A percentile compares a stretch with the other conserved stretches of the same genome.
phyloP scores from a whole-genome alignment of 2,113 vertebrate species.

The Parotia lawesii region DNA sequence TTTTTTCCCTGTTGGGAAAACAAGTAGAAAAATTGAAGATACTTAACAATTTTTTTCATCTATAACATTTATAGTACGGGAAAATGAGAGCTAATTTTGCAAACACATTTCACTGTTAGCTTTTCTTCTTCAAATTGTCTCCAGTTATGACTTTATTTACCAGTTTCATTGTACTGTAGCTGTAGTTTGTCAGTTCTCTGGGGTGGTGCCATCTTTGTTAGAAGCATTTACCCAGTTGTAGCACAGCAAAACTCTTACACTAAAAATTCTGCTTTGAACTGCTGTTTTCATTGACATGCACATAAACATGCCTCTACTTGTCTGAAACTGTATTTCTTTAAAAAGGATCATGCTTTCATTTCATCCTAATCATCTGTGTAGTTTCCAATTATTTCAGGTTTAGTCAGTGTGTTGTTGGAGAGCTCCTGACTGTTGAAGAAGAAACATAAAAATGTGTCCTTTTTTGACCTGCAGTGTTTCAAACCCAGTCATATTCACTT shows the following conservation, averaged over 20 bases:
- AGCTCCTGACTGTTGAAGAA: not conserved
- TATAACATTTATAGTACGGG: not conserved
- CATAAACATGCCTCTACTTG: not conserved
- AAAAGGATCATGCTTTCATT: not conserved
- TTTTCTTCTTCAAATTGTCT: not conserved
- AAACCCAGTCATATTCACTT: not conserved
- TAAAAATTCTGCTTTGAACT: not conserved
- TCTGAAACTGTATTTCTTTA: not conserved
- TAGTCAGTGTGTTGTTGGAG: not conserved
- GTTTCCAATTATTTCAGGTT: not conserved
- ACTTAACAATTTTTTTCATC: not conserved
- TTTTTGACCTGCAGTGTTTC: not conserved
- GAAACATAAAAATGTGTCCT: not conserved
- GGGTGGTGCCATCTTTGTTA: not conserved
- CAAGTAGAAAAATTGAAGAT: not conserved
- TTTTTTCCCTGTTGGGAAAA: conserved; percentile 10
- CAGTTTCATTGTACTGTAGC: not conserved
- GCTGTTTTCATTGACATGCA: not conserved
- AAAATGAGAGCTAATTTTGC: not conserved
- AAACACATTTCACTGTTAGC: not conserved
- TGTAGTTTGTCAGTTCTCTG: not conserved
- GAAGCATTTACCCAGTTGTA: not conserved
- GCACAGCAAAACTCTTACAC: not conserved
- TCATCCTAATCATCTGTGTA: not conserved
- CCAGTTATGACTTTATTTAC: not conserved